Conservation (phyloP, 2,113 vertebrate genomes). For the Empidonax alnorum region DNA sequence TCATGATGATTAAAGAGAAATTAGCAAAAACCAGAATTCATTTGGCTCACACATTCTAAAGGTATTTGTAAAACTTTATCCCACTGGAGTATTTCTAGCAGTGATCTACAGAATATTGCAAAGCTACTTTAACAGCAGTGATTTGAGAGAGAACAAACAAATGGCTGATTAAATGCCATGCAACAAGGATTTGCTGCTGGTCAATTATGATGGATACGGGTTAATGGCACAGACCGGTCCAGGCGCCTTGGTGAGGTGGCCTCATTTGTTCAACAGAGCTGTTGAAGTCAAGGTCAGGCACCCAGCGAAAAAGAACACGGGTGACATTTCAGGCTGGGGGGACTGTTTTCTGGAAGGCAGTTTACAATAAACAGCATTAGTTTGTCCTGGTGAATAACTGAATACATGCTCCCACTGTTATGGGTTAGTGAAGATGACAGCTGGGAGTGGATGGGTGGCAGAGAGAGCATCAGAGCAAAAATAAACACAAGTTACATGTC, state of each 20-base stretch:
- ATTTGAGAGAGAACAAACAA: background rate
- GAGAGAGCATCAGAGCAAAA: background rate
- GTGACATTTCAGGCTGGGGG: background rate
- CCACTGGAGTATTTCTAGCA: background rate
- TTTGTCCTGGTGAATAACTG: background rate
- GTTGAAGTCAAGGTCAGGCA: background rate
- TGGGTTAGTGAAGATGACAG: background rate
- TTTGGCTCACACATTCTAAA: background rate
- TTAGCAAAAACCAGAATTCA: background rate
- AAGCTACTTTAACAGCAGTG: background rate
- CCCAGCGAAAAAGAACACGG: background rate
- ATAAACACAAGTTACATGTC: background rate
- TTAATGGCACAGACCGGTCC: background rate
- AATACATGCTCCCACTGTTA: background rate
- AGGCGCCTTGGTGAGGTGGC: background rate
- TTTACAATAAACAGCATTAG: background rate
- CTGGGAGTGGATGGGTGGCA: background rate
- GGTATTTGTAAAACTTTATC: background rate
- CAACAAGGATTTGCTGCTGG: background rate
- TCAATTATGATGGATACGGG: background rate
- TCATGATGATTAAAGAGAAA: background rate
- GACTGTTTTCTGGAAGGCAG: background rate
- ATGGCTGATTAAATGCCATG: background rate
- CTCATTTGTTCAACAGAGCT: background rate
- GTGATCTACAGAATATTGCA: background rate